phyloP scores from a whole-genome alignment of 53 echinoderm and acorn worm genomes.

The Echinometra lucunter region DNA sequence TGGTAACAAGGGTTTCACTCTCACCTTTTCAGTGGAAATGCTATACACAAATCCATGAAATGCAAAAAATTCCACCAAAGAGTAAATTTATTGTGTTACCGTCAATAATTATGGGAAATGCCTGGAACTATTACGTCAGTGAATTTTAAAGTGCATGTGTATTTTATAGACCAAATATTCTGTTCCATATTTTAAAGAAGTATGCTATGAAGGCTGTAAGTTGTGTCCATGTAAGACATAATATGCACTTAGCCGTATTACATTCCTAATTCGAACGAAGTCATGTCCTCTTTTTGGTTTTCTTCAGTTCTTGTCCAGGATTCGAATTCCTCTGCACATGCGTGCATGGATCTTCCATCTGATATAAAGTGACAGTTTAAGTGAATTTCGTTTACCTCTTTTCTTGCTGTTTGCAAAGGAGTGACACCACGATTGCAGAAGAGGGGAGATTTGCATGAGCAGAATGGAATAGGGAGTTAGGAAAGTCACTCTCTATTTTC shows the following conservation, averaged over 20 bases:
- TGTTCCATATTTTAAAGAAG: background rate
- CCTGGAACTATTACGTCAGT: no score
- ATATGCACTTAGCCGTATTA: background rate
- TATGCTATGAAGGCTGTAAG: background rate
- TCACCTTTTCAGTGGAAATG: no score
- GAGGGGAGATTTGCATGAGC: background rate
- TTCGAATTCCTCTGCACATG: background rate
- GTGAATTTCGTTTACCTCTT: background rate
- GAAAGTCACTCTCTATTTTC: background rate
- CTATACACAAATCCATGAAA: no score
- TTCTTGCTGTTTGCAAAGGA: background rate
- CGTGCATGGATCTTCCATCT: background rate
- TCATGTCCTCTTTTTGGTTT: background rate
- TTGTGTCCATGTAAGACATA: background rate
- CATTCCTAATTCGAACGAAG: background rate
- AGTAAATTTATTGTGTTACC: no score
- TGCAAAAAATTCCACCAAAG: no score
- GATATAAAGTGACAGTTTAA: conserved; percentile 19
- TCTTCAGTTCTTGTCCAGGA: background rate
- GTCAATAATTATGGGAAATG: no score
- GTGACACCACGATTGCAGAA: background rate
- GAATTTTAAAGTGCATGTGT: no score
- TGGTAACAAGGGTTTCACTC: no score
- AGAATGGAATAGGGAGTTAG: background rate
- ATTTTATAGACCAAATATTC: no score